phyloP scores from a whole-genome alignment of 1,140 invertebrate genomes.

The Archivesica marissinica region DNA sequence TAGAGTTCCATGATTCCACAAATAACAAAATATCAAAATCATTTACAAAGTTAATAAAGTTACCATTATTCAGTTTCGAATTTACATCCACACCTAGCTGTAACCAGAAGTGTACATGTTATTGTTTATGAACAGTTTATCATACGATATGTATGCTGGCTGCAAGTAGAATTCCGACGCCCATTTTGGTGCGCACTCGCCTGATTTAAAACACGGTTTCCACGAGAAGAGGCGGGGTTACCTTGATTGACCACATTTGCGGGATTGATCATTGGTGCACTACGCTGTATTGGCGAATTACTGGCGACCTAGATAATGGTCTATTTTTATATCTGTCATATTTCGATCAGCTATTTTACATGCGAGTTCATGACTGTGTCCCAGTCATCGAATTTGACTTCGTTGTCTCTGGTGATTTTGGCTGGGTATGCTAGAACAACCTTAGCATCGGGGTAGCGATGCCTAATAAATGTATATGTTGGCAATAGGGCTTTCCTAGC shows the following conservation, averaged over 20 bases:
- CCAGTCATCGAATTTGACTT: background rate
- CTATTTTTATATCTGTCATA: too few relatives aligned
- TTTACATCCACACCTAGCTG: too few relatives aligned
- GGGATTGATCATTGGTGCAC: background rate
- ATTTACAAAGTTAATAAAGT: too few relatives aligned
- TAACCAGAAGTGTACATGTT: too few relatives aligned
- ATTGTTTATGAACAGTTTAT: too few relatives aligned
- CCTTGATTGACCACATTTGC: background rate
- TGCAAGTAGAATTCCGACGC: background rate
- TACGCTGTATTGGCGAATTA: background rate
- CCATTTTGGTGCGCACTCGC: background rate
- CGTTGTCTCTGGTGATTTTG: background rate
- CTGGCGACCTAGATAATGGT: background rate
- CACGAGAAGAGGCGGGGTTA: background rate
- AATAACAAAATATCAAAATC: too few relatives aligned
- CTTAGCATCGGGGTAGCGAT: background rate
- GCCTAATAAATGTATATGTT: background rate
- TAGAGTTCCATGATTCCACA: too few relatives aligned
- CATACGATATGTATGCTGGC: too few relatives aligned
- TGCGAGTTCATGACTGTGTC: background rate
- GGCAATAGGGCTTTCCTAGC: background rate
- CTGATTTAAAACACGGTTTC: too few relatives aligned
- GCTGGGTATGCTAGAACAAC: background rate
- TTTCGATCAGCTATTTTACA: background rate
- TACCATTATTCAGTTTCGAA: too few relatives aligned